Evolutionary conservation across 2,797 vertebrate species (phyloP).

Genomic region (Phrynocephalus forsythii): DNA sequence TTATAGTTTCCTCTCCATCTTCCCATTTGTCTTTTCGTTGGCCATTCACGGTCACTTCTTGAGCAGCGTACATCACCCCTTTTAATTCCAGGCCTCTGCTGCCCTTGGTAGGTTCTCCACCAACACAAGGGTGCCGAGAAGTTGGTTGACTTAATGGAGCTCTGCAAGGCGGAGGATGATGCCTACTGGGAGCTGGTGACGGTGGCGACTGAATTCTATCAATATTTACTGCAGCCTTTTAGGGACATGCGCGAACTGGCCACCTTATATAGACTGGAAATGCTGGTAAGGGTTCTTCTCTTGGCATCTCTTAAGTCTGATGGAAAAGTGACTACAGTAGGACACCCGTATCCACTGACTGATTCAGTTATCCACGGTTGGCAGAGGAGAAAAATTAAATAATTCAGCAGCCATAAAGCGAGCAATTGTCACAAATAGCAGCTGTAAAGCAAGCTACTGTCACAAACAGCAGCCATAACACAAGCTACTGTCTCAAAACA

Average conservation of each 20-base stretch:
- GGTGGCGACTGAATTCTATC: slow-evolving; percentile 89
- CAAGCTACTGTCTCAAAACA: too few species aligned
- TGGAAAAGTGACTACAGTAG: background rate
- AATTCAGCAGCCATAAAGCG: too few species aligned
- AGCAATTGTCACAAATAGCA: too few species aligned
- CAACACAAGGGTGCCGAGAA: slow-evolving; percentile 81
- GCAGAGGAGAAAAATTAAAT: too few species aligned
- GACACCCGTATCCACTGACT: too few species aligned
- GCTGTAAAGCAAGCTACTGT: too few species aligned
- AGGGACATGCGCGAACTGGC: slow-evolving; percentile 94
- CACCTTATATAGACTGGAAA: slow-evolving; percentile 90
- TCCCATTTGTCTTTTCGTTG: background rate
- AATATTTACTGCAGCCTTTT: slow-evolving; percentile 94
- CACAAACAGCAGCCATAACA: too few species aligned
- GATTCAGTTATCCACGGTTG: too few species aligned
- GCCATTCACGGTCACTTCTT: too few species aligned
- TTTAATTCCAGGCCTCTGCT: slow-evolving; percentile 47
- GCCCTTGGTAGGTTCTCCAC: slow-evolving; percentile 84
- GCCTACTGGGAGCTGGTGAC: slow-evolving; percentile 89
- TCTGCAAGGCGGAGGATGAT: slow-evolving; percentile 91
- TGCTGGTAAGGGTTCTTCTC: slow-evolving; percentile 84
- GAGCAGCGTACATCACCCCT: background rate
- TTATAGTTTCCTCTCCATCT: background rate
- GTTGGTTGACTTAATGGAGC: slow-evolving; percentile 87
- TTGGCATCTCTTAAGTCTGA: background rate